These are phyloP conservation scores for Dromaius novaehollandiae DNA, from an alignment of 2,113 vertebrate genomes.

Conservation along the genomic window DNA sequence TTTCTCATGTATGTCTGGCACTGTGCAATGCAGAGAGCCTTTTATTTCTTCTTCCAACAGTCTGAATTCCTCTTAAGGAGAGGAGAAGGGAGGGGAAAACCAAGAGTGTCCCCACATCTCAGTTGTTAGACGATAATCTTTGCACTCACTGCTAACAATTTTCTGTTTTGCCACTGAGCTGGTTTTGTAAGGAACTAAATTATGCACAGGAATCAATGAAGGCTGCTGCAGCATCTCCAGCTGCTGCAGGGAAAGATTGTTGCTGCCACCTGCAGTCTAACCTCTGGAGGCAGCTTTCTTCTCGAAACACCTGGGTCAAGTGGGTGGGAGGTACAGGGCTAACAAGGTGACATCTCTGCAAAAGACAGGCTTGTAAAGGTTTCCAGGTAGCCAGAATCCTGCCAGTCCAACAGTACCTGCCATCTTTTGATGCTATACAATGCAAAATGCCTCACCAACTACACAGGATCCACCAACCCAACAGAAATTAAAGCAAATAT, in stretches of 20 bases:
- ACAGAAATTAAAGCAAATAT: rapidly evolving
- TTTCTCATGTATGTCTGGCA: background rate
- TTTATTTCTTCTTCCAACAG: background rate
- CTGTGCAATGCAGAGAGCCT: background rate
- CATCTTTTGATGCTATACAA: background rate
- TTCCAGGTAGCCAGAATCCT: background rate
- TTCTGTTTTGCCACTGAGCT: background rate
- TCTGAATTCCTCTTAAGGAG: background rate
- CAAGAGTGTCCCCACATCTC: background rate
- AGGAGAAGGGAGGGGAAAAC: background rate
- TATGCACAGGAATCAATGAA: background rate
- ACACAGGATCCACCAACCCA: rapidly evolving
- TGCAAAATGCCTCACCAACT: background rate
- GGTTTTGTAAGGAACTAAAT: background rate
- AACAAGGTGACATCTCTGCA: background rate
- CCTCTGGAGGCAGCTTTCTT: background rate
- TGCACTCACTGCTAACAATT: background rate
- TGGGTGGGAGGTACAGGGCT: background rate
- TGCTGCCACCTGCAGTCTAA: conserved; percentile 71
- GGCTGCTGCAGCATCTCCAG: background rate
- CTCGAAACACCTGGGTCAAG: background rate
- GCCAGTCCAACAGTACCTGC: background rate
- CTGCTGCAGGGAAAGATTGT: conserved; percentile 2
- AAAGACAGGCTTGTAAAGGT: background rate
- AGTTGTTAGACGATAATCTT: background rate